Conservation (phyloP, 2,113 vertebrate genomes). For the Paracanthobrama guichenoti region DNA sequence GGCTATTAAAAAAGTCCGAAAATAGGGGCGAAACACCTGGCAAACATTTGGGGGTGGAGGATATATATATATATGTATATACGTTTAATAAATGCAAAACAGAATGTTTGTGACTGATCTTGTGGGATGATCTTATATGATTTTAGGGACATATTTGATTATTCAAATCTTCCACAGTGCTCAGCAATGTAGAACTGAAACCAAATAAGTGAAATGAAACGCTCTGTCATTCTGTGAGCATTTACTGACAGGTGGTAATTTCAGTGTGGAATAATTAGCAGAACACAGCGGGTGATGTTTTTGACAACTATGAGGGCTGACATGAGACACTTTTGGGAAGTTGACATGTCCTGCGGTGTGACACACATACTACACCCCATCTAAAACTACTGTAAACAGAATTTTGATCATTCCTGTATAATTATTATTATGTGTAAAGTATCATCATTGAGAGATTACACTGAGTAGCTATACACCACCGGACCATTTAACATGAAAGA, state of each 20-base stretch:
- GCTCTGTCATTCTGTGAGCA: neutral
- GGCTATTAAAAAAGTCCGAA: neutral
- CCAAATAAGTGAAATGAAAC: conserved; percentile 35
- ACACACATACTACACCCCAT: neutral
- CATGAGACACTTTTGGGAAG: conserved; percentile 17
- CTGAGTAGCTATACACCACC: neutral
- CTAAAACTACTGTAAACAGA: neutral
- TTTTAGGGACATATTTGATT: conserved; percentile 3
- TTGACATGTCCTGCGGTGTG: neutral
- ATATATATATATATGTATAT: no score
- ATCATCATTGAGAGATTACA: neutral
- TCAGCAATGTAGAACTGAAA: conserved; percentile 32
- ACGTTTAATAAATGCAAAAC: neutral
- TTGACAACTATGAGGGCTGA: neutral
- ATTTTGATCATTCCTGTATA: neutral
- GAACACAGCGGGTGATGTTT: neutral
- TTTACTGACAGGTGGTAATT: conserved; percentile 26
- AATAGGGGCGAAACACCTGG: neutral
- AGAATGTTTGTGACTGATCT: neutral
- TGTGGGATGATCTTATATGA: neutral
- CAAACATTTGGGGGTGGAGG: neutral
- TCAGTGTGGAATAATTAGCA: conserved; percentile 20
- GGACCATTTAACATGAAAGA: no score
- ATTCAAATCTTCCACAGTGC: neutral
- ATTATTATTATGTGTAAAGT: neutral